These are phyloP conservation scores for Pyralis farinalis DNA, from an alignment of 2,888 invertebrate genomes.

Conservation along the genomic window DNA sequence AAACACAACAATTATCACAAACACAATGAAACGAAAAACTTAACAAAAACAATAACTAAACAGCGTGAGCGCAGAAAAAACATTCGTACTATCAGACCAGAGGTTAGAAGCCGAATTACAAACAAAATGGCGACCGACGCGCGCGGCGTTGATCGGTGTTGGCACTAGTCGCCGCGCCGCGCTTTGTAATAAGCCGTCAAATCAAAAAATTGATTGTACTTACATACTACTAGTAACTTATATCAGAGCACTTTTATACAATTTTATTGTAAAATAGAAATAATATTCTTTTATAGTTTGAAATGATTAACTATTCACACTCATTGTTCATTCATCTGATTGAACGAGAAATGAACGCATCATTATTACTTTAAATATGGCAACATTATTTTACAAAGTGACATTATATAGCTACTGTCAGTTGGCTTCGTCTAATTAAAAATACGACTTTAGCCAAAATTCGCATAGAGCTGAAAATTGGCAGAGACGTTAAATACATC, in stretches of 20 bases:
- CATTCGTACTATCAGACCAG: conserved; percentile 21
- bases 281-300: conserved; percentile 14
- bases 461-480: no score
- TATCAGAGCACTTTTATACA: conserved; percentile 15
- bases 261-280: conserved; percentile 8
- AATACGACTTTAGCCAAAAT: background rate
- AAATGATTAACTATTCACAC: conserved; percentile 14
- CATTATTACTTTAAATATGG: conserved; percentile 15
- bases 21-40: conserved; percentile 21
- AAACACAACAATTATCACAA: conserved; percentile 17
- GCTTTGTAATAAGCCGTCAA: conserved; percentile 4
- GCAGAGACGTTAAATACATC: no score
- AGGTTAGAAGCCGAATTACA: conserved; percentile 6
- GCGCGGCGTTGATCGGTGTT: conserved; percentile 3
- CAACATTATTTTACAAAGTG: conserved; percentile 13
- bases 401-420: conserved; percentile 13
- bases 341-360: conserved; percentile 14
- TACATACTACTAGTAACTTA: conserved; percentile 16
- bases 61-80: conserved; percentile 14
- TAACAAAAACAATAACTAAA: conserved; percentile 19
- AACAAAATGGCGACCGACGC: no score
- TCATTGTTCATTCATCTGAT: conserved; percentile 13
- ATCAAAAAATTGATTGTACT: conserved; percentile 16
- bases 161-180: conserved; percentile 4
- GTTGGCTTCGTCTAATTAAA: conserved; percentile 7